A percentile compares a stretch with the other conserved stretches of the same genome.
phyloP scores from a whole-genome alignment of 92 coral and sea anemone genomes.

The Porites rus region DNA sequence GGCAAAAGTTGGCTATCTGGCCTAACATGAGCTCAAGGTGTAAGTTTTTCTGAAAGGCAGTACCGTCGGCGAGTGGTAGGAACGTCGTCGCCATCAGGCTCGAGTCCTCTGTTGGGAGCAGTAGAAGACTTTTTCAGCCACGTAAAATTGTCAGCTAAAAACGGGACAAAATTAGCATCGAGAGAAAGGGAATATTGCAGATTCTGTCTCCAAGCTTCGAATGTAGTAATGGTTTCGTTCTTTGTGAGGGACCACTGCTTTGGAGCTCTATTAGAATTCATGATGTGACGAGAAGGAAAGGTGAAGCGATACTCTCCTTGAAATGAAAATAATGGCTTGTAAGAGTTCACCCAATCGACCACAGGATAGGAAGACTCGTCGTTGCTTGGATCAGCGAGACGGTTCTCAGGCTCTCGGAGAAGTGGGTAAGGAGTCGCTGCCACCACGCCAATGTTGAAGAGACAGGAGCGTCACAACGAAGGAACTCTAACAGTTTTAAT shows the following conservation, averaged over 20 bases:
- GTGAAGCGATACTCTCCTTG: conserved; percentile 27
- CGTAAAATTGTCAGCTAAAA: conserved; percentile 15
- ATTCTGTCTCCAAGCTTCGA: too few relatives aligned
- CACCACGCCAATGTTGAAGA: conserved; percentile 19
- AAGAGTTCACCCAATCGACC: conserved; percentile 16
- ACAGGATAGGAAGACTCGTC: too few relatives aligned
- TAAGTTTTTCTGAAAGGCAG: conserved; percentile 16
- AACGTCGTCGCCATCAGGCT: conserved; percentile 23
- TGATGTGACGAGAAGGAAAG: not conserved
- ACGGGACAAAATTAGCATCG: conserved; percentile 9
- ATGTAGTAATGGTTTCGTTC: too few relatives aligned
- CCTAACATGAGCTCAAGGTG: not conserved
- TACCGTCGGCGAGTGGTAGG: conserved; percentile 26
- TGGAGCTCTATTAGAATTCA: too few relatives aligned
- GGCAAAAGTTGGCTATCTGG: conserved; percentile 60
- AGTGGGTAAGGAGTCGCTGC: conserved; percentile 21
- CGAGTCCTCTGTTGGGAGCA: conserved; percentile 23
- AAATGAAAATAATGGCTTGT: not conserved
- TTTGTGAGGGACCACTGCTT: too few relatives aligned
- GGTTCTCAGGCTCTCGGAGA: conserved; percentile 11
- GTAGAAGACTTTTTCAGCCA: not conserved
- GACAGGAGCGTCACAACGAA: too few relatives aligned
- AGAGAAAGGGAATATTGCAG: conserved; percentile 20
- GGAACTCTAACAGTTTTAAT: too few relatives aligned
- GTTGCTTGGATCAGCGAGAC: conserved; percentile 10